phyloP scores from a whole-genome alignment of 1,140 invertebrate species.

The Batillaria attramentaria region DNA sequence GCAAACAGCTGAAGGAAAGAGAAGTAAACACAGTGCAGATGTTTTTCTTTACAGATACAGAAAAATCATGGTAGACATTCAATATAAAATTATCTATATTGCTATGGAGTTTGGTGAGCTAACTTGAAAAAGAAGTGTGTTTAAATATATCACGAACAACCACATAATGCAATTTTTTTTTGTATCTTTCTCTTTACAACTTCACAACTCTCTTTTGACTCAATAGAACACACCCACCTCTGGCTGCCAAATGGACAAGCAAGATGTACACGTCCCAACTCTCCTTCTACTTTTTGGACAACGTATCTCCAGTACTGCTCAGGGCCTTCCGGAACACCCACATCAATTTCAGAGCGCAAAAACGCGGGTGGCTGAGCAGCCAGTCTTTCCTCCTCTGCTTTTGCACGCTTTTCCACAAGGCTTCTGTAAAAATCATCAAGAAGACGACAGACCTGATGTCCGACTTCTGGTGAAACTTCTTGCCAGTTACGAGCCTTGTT shows the following conservation, averaged over 20 bases:
- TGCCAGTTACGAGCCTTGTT: slow-evolving; percentile 65
- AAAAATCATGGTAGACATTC: too few species aligned
- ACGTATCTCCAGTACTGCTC: slow-evolving; percentile 51
- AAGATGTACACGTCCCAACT: slow-evolving; percentile 59
- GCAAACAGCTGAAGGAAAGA: too few species aligned
- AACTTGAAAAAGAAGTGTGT: too few species aligned
- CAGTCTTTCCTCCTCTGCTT: slow-evolving; percentile 34
- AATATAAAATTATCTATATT: too few species aligned
- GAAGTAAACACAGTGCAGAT: too few species aligned
- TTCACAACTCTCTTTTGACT: too few species aligned
- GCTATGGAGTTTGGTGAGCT: too few species aligned
- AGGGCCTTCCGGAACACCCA: slow-evolving; percentile 15
- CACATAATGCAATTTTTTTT: too few species aligned
- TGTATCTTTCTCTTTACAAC: too few species aligned
- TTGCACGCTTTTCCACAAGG: slow-evolving; percentile 36
- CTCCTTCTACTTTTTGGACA: slow-evolving; percentile 51
- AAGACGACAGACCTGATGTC: slow-evolving; percentile 46
- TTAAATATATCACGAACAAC: too few species aligned
- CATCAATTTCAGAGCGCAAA: slow-evolving; percentile 30
- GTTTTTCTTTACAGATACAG: too few species aligned
- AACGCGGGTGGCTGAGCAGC: slow-evolving; percentile 45
- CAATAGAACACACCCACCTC: too few species aligned
- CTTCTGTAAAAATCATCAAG: slow-evolving; percentile 46
- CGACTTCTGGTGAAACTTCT: slow-evolving; percentile 48
- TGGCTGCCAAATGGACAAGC: slow-evolving; percentile 67